A percentile compares a stretch with the other conserved stretches of the same genome.
These are phyloP conservation scores for Craniophora ligustri DNA, from an alignment of 2,888 invertebrate genomes.

Conservation along the genomic window DNA sequence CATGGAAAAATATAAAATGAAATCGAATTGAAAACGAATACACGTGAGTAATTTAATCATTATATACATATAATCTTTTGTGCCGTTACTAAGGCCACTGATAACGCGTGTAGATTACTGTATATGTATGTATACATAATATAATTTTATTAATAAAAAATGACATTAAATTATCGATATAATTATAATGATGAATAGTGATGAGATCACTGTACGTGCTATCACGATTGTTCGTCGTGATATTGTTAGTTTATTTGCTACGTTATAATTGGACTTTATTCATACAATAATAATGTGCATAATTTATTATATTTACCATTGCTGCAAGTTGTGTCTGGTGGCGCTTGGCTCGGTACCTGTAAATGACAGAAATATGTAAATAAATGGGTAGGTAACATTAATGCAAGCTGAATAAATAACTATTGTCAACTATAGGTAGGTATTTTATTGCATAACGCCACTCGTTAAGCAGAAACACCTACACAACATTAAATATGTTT, in stretches of 20 bases:
- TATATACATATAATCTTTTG: neutral
- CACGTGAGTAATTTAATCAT: conserved; percentile 24
- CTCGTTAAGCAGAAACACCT: too few species aligned
- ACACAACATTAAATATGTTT: too few species aligned
- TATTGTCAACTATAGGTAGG: neutral
- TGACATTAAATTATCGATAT: neutral
- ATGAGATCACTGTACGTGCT: conserved; percentile 4
- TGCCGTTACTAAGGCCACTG: conserved; percentile 30
- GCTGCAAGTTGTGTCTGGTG: conserved; percentile 67
- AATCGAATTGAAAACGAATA: conserved; percentile 6
- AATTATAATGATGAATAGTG: neutral
- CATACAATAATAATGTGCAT: conserved; percentile 1
- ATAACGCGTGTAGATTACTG: conserved; percentile 11
- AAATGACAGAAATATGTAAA: conserved; percentile 41
- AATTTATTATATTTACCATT: conserved; percentile 67
- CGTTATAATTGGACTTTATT: conserved; percentile 13
- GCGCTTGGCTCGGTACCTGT: conserved; percentile 59
- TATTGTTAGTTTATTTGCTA: conserved; percentile 1
- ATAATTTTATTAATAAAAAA: conserved; percentile 3
- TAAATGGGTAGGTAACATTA: neutral
- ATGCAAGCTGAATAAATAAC: neutral
- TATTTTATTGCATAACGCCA: neutral
- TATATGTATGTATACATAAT: conserved; percentile 1
- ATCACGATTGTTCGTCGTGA: conserved; percentile 15
- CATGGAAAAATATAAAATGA: conserved; percentile 5